Conservation (phyloP, 2,113 vertebrate species). For the Phrynocephalus versicolor region DNA sequence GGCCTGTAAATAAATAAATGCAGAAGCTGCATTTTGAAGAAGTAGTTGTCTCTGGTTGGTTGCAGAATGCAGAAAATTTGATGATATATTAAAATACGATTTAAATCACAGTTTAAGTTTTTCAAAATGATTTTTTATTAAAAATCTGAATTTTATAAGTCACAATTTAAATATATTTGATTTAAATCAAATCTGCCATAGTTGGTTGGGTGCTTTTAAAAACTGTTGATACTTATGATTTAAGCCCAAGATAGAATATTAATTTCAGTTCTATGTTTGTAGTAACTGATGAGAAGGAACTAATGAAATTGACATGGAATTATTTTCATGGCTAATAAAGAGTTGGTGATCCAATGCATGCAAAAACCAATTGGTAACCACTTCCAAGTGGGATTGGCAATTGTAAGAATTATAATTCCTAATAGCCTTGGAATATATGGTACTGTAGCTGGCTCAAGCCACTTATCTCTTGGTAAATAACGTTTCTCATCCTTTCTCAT, state of each 20-base stretch:
- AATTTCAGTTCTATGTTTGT: conserved; percentile 2
- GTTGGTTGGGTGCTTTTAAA: too few species aligned
- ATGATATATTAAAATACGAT: not conserved
- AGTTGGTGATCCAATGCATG: conserved; percentile 42
- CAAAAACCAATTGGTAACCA: conserved; percentile 61
- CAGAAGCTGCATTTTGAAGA: not conserved
- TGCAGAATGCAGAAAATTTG: too few species aligned
- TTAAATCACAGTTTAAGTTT: not conserved
- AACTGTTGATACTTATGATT: not conserved
- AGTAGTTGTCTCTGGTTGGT: too few species aligned
- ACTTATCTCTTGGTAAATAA: conserved; percentile 50
- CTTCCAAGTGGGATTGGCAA: conserved; percentile 54
- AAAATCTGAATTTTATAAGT: not conserved
- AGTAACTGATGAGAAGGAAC: conserved; percentile 40
- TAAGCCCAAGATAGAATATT: not conserved
- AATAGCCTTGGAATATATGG: conserved; percentile 69
- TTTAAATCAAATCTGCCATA: too few species aligned
- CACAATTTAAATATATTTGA: too few species aligned
- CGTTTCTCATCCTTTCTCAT: conserved; percentile 63
- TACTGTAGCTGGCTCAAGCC: conserved; percentile 57
- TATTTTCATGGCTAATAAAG: conserved; percentile 61
- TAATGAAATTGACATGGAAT: conserved; percentile 22
- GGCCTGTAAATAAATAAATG: too few species aligned
- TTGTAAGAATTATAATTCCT: conserved; percentile 71
- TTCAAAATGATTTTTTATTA: not conserved